These are phyloP conservation scores for Rhaphigaster nebulosa DNA, from an alignment of 2,888 invertebrate genomes.

Conservation along the genomic window DNA sequence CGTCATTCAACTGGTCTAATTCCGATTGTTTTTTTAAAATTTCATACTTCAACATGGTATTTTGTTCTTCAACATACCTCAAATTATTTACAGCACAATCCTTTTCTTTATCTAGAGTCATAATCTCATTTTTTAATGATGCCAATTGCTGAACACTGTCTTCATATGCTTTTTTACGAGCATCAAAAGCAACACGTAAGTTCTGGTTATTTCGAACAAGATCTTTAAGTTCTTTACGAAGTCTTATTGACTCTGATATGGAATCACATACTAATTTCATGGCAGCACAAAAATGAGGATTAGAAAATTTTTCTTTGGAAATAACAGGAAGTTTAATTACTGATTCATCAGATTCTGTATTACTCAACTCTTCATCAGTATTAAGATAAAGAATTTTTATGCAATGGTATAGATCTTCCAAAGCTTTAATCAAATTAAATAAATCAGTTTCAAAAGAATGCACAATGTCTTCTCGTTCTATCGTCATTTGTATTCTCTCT, in stretches of 20 bases:
- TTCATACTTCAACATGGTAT: conserved; percentile 1
- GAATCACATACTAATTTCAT: conserved; percentile 36
- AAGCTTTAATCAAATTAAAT: conserved; percentile 50
- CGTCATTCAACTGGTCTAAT: background rate
- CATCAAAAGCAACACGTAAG: background rate
- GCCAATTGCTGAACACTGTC: background rate
- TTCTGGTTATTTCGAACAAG: conserved; percentile 12
- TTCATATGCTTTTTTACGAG: conserved; percentile 39
- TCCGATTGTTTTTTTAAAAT: background rate
- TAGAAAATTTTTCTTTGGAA: conserved; percentile 27
- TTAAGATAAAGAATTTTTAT: background rate
- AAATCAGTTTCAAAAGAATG: conserved; percentile 57
- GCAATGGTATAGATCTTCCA: conserved; percentile 40
- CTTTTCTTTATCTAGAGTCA: conserved; percentile 27
- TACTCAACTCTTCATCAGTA: background rate
- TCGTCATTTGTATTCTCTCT: background rate
- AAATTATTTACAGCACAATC: conserved; percentile 29
- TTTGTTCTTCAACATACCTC: conserved; percentile 35
- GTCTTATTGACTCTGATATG: conserved; percentile 14
- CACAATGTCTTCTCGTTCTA: conserved; percentile 14
- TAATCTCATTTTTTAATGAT: conserved; percentile 22
- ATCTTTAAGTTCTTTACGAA: conserved; percentile 38
- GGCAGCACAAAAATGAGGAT: conserved; percentile 3
- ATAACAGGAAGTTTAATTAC: background rate
- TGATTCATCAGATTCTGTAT: conserved; percentile 17